phyloP scores from a whole-genome alignment of 2,797 vertebrate species.

The Acanthurus leucopareius region DNA sequence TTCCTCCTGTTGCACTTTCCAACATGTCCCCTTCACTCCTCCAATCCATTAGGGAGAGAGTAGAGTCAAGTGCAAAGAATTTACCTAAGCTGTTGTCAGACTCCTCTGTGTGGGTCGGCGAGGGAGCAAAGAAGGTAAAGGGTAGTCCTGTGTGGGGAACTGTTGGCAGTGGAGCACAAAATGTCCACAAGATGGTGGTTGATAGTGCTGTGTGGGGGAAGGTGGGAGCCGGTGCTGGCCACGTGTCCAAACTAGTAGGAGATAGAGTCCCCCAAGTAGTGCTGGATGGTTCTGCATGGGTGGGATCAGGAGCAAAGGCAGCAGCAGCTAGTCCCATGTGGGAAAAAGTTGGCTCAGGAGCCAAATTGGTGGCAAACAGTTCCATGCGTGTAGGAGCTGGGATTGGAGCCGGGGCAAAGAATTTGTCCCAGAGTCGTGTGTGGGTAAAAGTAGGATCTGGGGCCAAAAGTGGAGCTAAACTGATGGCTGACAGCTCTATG shows the following conservation, averaged over 20 bases:
- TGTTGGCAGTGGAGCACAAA: slow-evolving; percentile 58
- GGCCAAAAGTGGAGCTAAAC: slow-evolving; percentile 71
- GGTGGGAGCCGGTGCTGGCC: slow-evolving; percentile 61
- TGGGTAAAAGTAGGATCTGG: slow-evolving; percentile 75
- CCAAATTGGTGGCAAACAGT: slow-evolving; percentile 59
- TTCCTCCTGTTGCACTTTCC: slow-evolving; percentile 64
- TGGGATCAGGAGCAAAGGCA: slow-evolving; percentile 75
- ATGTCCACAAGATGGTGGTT: slow-evolving; percentile 65
- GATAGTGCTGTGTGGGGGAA: slow-evolving; percentile 72
- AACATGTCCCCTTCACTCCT: slow-evolving; percentile 73
- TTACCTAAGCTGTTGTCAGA: slow-evolving; percentile 75
- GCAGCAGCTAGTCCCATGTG: slow-evolving; percentile 70
- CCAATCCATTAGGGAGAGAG: slow-evolving; percentile 65
- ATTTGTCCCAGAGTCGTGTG: slow-evolving; percentile 71
- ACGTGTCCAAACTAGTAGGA: slow-evolving; percentile 69
- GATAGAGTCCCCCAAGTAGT: slow-evolving; percentile 67
- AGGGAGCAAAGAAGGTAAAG: slow-evolving; percentile 65
- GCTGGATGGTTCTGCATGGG: slow-evolving; percentile 68
- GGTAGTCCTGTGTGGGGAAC: slow-evolving; percentile 69
- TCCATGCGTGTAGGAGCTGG: slow-evolving; percentile 66
- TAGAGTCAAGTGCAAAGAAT: slow-evolving; percentile 46
- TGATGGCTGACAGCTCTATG: slow-evolving; percentile 62
- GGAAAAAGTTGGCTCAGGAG: slow-evolving; percentile 75
- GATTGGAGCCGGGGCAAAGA: slow-evolving; percentile 68
- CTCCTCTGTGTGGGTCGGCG: slow-evolving; percentile 59